These are phyloP conservation scores for Opisthograptis luteolata DNA, from an alignment of 2,888 invertebrate genomes.

Conservation along the genomic window DNA sequence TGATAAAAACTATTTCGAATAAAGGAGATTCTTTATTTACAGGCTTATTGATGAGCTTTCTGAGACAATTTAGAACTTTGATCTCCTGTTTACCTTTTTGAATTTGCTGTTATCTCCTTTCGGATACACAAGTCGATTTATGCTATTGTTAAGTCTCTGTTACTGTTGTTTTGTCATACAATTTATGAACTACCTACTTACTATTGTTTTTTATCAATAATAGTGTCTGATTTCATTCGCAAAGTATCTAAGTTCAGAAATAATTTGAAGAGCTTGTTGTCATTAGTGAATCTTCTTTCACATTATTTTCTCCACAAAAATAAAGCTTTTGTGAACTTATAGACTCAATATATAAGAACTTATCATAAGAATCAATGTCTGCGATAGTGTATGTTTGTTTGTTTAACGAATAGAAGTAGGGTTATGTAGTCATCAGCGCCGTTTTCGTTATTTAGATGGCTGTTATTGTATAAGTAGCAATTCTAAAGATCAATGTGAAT, in stretches of 20 bases:
- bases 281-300: background rate
- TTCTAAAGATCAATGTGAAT: conserved; percentile 66
- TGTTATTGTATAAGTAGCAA: conserved; percentile 57
- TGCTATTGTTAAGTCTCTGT: no score
- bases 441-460: conserved; percentile 69
- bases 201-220: no score
- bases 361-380: conserved; percentile 38
- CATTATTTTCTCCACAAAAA: background rate
- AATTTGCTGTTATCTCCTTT: no score
- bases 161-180: no score
- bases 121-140: no score
- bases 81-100: no score
- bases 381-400: conserved; percentile 47
- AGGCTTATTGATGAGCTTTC: background rate
- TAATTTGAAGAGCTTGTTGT: conserved; percentile 3
- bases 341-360: no score
- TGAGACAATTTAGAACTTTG: background rate
- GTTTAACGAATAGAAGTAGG: conserved; percentile 49
- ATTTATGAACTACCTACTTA: no score
- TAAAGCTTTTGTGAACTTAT: conserved; percentile 1
- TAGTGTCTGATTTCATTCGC: no score
- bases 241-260: no score
- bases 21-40: background rate
- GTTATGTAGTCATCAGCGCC: conserved; percentile 55
- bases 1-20: background rate